phyloP scores from a whole-genome alignment of 2,888 invertebrate species.

The Notodonta dromedarius region DNA sequence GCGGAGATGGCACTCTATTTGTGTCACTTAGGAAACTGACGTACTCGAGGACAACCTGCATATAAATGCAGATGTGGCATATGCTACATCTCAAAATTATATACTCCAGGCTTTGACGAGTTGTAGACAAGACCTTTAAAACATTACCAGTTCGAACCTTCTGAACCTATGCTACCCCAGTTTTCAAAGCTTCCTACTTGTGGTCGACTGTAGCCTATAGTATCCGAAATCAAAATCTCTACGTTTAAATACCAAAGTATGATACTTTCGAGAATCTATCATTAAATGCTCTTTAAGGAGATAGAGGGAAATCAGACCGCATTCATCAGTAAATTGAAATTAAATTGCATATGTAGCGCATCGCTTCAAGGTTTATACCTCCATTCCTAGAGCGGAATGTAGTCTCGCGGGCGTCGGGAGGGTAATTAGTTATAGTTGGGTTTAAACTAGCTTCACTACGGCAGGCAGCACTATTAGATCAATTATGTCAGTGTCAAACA shows the following conservation, averaged over 20 bases:
- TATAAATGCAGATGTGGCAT: slow-evolving; percentile 23
- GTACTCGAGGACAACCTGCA: slow-evolving; percentile 17
- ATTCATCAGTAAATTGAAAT: too few relatives aligned
- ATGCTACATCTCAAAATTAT: neutral
- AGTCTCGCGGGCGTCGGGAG: slow-evolving; percentile 42
- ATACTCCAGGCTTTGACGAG: too few relatives aligned
- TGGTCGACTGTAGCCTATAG: too few relatives aligned
- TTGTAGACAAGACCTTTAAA: too few relatives aligned
- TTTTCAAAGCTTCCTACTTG: too few relatives aligned
- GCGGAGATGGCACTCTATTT: slow-evolving; percentile 74
- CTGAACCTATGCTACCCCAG: too few relatives aligned
- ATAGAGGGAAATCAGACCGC: neutral
- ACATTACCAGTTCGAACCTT: too few relatives aligned
- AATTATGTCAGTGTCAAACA: slow-evolving; percentile 11
- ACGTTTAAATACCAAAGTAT: too few relatives aligned
- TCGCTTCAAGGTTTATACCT: slow-evolving; percentile 12
- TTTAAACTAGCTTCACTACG: slow-evolving; percentile 42
- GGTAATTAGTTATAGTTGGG: slow-evolving; percentile 56
- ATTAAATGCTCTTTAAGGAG: neutral
- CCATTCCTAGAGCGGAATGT: slow-evolving; percentile 28
- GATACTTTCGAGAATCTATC: too few relatives aligned
- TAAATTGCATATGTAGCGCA: neutral
- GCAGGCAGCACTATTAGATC: slow-evolving; percentile 38
- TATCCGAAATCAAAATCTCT: too few relatives aligned
- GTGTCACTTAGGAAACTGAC: slow-evolving; percentile 72